A percentile compares a stretch with the other conserved stretches of the same genome.
Conservation (phyloP, 2,888 invertebrate genomes). For the Thecocarcelia acutangulata region DNA sequence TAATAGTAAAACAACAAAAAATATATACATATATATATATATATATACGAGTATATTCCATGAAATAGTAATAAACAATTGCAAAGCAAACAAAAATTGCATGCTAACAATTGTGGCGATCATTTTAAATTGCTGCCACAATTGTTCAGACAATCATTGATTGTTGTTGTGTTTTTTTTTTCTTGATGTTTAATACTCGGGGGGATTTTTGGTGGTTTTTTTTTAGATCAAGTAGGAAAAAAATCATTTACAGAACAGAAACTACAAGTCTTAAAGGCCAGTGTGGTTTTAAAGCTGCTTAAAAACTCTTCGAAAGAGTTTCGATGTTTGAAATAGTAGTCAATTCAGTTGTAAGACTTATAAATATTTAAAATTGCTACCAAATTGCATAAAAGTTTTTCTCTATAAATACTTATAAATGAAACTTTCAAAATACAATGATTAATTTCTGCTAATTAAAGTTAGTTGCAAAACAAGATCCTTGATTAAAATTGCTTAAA, state of each 20-base stretch:
- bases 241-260: slow-evolving; percentile 40
- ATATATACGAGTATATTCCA: neutral
- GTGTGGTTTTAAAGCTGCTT: neutral
- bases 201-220: slow-evolving; percentile 50
- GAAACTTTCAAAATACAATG: slow-evolving; percentile 15
- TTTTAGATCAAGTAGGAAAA: slow-evolving; percentile 9
- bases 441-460: neutral
- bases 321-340: neutral
- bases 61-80: slow-evolving; percentile 46
- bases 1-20: slow-evolving; percentile 29
- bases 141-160: slow-evolving; percentile 36
- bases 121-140: slow-evolving; percentile 46
- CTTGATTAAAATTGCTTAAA: neutral
- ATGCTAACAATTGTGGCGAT: slow-evolving; percentile 38
- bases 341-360: slow-evolving; percentile 1
- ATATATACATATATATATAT: neutral
- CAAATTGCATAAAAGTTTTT: slow-evolving; percentile 12
- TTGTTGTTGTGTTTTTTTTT: slow-evolving; percentile 16
- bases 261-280: slow-evolving; percentile 18
- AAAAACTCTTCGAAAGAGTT: neutral
- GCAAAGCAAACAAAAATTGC: slow-evolving; percentile 55
- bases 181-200: slow-evolving; percentile 47
- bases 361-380: slow-evolving; percentile 42
- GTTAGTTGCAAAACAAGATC: slow-evolving; percentile 2
- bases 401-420: slow-evolving; percentile 1